Percentiles rank a stretch among this genome's conserved stretches.
These are phyloP conservation scores for Sitodiplosis mosellana DNA, from an alignment of 1,140 invertebrate genomes.

Conservation along the genomic window DNA sequence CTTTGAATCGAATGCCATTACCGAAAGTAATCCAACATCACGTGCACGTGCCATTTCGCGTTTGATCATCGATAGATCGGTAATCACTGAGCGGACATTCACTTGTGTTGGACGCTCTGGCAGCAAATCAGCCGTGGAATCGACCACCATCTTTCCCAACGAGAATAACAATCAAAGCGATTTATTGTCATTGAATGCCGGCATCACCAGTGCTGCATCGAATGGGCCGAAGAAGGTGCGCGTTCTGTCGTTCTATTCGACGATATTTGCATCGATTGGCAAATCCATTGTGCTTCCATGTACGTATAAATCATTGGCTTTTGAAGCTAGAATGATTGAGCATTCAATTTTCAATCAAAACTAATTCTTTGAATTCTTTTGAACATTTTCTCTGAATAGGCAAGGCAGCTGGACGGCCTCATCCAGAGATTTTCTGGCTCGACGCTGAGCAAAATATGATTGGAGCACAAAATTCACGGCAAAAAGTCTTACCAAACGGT, in stretches of 20 bases:
- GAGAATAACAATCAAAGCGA: conserved; percentile 4
- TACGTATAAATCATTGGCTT: too few species aligned
- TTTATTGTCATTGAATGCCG: conserved; percentile 8
- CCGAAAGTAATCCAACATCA: conserved; percentile 28
- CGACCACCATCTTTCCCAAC: conserved; percentile 29
- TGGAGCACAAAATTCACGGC: not conserved
- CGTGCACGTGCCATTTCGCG: conserved; percentile 42
- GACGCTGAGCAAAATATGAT: conserved; percentile 35
- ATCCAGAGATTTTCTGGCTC: conserved; percentile 45
- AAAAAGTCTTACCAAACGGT: conserved; percentile 43
- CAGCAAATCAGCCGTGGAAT: conserved; percentile 30
- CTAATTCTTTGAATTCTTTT: too few species aligned
- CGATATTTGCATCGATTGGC: conserved; percentile 35
- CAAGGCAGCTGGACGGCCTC: conserved; percentile 39
- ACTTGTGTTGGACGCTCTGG: conserved; percentile 53
- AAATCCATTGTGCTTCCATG: conserved; percentile 49
- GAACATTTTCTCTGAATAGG: too few species aligned
- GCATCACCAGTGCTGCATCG: too few species aligned
- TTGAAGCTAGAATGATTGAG: too few species aligned
- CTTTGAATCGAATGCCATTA: conserved; percentile 27
- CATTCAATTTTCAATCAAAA: too few species aligned
- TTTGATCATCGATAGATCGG: conserved; percentile 29
- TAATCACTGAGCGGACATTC: conserved; percentile 26
- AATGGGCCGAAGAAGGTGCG: conserved; percentile 25
- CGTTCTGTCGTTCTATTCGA: conserved; percentile 31